phyloP scores from a whole-genome alignment of 2,797 vertebrate genomes.

The Tokudaia tokunoshimensis region DNA sequence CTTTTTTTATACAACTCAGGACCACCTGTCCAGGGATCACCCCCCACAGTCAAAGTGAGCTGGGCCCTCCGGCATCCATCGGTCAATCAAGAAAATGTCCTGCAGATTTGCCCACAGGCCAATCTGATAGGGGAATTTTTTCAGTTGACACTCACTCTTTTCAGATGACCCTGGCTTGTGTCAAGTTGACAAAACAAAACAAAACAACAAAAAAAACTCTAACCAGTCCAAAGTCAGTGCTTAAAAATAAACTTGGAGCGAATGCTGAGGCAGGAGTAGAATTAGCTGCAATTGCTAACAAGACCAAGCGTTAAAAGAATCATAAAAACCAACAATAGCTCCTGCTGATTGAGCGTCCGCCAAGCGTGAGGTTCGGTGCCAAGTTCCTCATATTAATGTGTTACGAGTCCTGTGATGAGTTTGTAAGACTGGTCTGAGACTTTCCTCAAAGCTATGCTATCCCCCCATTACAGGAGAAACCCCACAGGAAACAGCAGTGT shows the following conservation, averaged over 20 bases:
- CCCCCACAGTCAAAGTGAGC: not conserved
- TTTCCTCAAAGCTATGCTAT: not conserved
- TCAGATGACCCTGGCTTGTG: not conserved
- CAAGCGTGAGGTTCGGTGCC: not conserved
- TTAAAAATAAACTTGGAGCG: constrained; percentile 21
- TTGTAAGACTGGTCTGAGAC: not conserved
- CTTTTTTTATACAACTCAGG: not conserved
- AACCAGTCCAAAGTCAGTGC: too few species aligned
- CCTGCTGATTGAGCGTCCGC: not conserved
- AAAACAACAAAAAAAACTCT: too few species aligned
- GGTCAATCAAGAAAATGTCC: not conserved
- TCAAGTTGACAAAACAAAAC: not conserved
- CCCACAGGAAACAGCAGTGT: not conserved
- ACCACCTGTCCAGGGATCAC: not conserved
- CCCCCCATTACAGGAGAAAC: not conserved
- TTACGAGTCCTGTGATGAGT: not conserved
- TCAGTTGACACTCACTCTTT: not conserved
- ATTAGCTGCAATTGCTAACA: constrained; percentile 31
- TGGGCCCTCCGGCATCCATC: not conserved
- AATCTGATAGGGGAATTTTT: not conserved
- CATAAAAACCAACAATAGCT: constrained; percentile 44
- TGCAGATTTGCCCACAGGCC: not conserved
- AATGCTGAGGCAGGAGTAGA: constrained; percentile 34
- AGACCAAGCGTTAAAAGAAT: not conserved
- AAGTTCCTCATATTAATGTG: not conserved